Base-by-base conservation (phyloP, 2,888 invertebrate genomes). In the Hoplodrina blanda region DNA sequence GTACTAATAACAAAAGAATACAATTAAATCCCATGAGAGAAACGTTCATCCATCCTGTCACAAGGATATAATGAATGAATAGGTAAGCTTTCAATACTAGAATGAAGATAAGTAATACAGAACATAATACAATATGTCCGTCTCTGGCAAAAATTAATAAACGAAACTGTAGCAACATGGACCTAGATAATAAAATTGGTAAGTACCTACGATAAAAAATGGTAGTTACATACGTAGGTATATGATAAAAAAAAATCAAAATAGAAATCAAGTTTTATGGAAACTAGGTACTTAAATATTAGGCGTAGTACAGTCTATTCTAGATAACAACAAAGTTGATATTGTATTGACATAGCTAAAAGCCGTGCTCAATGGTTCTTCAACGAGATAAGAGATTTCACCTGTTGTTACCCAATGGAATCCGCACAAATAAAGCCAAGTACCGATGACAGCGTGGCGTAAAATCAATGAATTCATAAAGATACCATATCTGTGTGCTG, bases 401-500 rank as follows among this genome's bases (percentile, higher is more conserved):
- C 72, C 49, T 80, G 79, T 80, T 79, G 68, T 72, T 76, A 70
- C 59, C 67, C 74, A 73, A 82, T 72, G 66, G 62, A 69, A 70
- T 76, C 69, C 62, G 57, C 30, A 52, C 37, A 60, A 73, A 73
- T 78, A 78, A 64, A 73, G 49, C 61, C 67, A 50, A 81, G 66
- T 76, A 25, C 71, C 68, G 69, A 62, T 65, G 73, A 65, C 54
- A 62, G 55, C 41, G 80, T 83, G 78, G 85, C 81, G 74, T 83
- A 86, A 88, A 91, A 91, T 90, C 91, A 91, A 90, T 91, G 90
- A 87, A 88, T 86, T 87, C 85, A 78, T 81, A 76, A 78, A 68
- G 91, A 91, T 89, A 92, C 78, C 86, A 79, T 91, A 92, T 91
- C 90, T 79, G 79, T 82, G 81, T 83, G 86, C 17, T 11, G 13